A percentile compares a stretch with the other conserved stretches of the same genome.
phyloP scores from a whole-genome alignment of 1,140 invertebrate species.

The Condylostylus longicornis region DNA sequence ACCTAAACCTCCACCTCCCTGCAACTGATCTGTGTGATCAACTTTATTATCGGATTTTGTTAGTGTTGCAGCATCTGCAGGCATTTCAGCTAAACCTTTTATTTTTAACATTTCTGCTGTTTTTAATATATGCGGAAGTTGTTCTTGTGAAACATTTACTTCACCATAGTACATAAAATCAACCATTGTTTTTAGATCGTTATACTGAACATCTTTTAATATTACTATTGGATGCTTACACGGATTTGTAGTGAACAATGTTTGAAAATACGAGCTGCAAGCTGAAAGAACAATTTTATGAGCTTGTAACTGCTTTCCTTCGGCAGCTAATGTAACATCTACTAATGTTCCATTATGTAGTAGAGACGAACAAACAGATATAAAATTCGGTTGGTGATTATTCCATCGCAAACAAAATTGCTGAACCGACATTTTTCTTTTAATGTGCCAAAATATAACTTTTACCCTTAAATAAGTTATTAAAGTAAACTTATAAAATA shows the following conservation, averaged over 20 bases:
- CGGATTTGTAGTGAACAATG: constrained; percentile 66
- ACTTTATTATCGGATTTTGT: constrained; percentile 45
- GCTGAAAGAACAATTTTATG: constrained; percentile 76
- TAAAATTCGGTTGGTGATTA: constrained; percentile 78
- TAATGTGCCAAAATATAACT: too few relatives aligned
- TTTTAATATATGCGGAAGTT: constrained; percentile 70
- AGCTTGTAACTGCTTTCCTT: constrained; percentile 66
- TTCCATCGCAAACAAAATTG: constrained; percentile 80
- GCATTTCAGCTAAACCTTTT: constrained; percentile 72
- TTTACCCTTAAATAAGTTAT: too few relatives aligned
- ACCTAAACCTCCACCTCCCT: constrained; percentile 17
- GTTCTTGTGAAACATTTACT: constrained; percentile 78
- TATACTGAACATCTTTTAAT: constrained; percentile 72
- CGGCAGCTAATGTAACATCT: constrained; percentile 74
- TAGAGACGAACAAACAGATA: constrained; percentile 66
- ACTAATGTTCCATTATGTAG: constrained; percentile 67
- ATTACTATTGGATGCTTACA: constrained; percentile 83
- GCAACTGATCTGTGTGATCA: constrained; percentile 23
- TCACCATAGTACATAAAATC: constrained; percentile 88
- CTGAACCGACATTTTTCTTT: constrained; percentile 50
- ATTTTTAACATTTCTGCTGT: constrained; percentile 78
- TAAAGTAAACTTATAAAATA: too few relatives aligned
- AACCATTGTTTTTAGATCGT: constrained; percentile 73
- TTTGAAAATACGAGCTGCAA: constrained; percentile 75
- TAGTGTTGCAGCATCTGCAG: constrained; percentile 47